Conservation (phyloP, 2,797 vertebrate species). For the Xiphorhynchus erythropygius region DNA sequence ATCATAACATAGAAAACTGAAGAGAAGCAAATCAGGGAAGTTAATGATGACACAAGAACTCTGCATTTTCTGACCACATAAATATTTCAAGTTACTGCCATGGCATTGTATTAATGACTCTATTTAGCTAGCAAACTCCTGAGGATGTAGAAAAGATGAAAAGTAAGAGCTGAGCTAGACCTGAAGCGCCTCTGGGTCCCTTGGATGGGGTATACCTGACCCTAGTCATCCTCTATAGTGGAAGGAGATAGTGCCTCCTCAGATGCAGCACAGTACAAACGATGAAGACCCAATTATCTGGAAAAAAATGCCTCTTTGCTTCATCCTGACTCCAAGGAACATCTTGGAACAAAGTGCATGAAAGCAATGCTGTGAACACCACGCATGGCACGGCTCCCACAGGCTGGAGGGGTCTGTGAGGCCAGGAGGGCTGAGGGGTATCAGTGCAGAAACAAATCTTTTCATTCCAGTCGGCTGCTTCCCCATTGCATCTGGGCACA, state of each 20-base stretch:
- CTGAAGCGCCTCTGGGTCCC: background rate
- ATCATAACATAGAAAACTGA: background rate
- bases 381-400: accelerated
- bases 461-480: accelerated
- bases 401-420: background rate
- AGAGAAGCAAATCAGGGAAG: background rate
- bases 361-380: background rate
- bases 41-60: background rate
- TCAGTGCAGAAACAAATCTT: background rate
- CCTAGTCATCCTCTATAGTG: background rate
- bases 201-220: background rate
- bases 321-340: background rate
- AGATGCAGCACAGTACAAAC: accelerated
- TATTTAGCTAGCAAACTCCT: background rate
- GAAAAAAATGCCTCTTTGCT: background rate
- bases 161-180: background rate
- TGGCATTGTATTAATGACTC: background rate
- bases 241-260: background rate
- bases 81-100: background rate
- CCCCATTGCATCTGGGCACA: background rate
- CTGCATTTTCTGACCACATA: background rate
- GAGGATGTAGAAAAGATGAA: background rate
- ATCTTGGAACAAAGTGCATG: background rate
- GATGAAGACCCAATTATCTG: background rate
- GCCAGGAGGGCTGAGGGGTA: background rate